Evolutionary conservation across 1,140 invertebrate species (phyloP).

Genomic region (Littorina saxatilis): DNA sequence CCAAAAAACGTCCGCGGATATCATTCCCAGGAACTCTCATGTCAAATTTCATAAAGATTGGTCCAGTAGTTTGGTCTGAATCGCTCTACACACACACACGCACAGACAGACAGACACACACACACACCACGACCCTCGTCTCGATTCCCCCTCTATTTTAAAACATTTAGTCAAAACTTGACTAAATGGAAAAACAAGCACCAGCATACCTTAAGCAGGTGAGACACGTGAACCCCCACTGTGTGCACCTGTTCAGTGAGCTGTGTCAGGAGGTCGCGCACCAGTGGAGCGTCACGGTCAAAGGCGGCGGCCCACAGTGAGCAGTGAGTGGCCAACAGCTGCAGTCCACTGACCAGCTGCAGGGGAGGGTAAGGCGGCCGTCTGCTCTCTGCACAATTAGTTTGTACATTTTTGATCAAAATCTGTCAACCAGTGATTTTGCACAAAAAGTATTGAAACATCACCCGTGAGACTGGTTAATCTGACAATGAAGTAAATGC

Average conservation of each 20-base stretch:
- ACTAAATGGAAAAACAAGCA: too few species aligned
- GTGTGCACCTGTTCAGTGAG: conserved; percentile 57
- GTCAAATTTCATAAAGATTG: too few species aligned
- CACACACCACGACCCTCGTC: too few species aligned
- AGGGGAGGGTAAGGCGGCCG: conserved; percentile 35
- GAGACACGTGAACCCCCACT: conserved; percentile 60
- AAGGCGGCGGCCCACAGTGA: conserved; percentile 60
- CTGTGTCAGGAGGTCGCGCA: conserved; percentile 58
- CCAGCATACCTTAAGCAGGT: conserved; percentile 69
- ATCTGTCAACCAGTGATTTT: background rate
- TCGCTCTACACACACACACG: too few species aligned
- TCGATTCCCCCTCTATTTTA: too few species aligned
- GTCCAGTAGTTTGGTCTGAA: too few species aligned
- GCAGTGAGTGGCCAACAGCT: conserved; percentile 57
- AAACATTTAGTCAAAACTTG: too few species aligned
- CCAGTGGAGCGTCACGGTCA: conserved; percentile 53
- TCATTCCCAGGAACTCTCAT: too few species aligned
- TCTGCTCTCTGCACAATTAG: background rate
- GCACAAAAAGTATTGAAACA: background rate
- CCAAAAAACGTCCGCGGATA: too few species aligned
- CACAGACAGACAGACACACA: too few species aligned
- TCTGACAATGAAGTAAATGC: too few species aligned
- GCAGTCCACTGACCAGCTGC: conserved; percentile 56
- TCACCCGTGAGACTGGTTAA: background rate
- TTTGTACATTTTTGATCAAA: background rate